Base-by-base conservation (phyloP, 2,797 vertebrate genomes). In the Phaenicophaeus curvirostris region DNA sequence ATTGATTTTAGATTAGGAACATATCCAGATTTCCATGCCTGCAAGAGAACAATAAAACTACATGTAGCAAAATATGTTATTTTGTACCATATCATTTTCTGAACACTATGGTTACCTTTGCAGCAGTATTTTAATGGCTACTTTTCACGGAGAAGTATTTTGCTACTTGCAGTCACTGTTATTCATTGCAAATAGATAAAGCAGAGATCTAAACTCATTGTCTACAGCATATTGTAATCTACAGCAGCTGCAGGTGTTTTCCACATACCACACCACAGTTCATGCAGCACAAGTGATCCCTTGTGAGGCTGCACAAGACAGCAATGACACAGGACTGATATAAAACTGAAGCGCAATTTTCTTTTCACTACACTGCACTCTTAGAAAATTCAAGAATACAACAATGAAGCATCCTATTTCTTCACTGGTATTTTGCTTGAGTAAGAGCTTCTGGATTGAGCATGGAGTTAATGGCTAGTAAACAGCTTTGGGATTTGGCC, bases 101-200 rank as follows among this genome's bases (percentile, higher is more conserved):
- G 94, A 93, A 81, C 77, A 71, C 93, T 67, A 53, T 27, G 66
- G 87, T 83, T 95, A 93, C 85, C 87, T 94, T 90, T 96, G 50
- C 63, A 77, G 55, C 30, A 84, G 31, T 68, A 80, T 91, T 95
- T 94, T 88, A 62, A 95, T 42, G 67, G 81, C 83, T 89, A 71
- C 86, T 91, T 97, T 87, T 91, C 82, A 95, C 85, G 84, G 61
- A 57, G 92, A 97, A 95, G 85, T 92, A 92, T 96, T 86, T 95
- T 77, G 83, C 54, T 68, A 89, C 72, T 93, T 82, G 69, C 0
- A 7, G 8, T 20, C 48, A 71, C 42, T 57, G 17, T 85, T 95
- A 96, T 73, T 96, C 57, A 66, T 35, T 82, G 77, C 35, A 95
- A 92, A 62, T 53, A 53, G 82, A 73, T 89, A 83, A 84, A 75